Percentiles rank a stretch among this genome's conserved stretches.
Conservation (phyloP, 2,113 vertebrate species). For the Oreochromis aureus region DNA sequence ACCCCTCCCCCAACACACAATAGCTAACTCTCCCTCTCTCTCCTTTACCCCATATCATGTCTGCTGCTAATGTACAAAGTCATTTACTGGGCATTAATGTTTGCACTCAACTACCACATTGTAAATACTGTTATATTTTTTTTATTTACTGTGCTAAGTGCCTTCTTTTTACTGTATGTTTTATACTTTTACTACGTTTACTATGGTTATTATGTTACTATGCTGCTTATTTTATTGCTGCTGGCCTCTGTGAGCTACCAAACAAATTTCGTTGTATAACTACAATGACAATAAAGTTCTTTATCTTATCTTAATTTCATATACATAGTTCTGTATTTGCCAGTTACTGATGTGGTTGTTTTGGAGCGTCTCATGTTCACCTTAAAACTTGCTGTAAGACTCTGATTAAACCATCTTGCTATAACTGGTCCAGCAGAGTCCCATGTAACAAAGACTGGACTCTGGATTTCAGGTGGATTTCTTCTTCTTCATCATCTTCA, state of each 20-base stretch:
- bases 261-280: neutral
- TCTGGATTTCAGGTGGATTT: accelerated
- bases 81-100: no score
- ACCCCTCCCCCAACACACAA: no score
- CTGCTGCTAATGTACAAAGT: no score
- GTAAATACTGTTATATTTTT: neutral
- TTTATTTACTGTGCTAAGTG: neutral
- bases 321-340: accelerated
- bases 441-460: neutral
- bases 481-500: neutral
- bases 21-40: no score
- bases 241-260: neutral
- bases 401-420: neutral
- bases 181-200: neutral
- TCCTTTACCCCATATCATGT: no score
- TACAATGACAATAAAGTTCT: neutral
- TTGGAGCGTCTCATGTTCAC: neutral
- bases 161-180: neutral
- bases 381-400: neutral
- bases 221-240: neutral
- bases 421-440: neutral
- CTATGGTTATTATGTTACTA: neutral
- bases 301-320: neutral
- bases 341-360: neutral
- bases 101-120: neutral